These are phyloP conservation scores for Nanger granti DNA, from an alignment of 2,113 vertebrate species.

Conservation along the genomic window DNA sequence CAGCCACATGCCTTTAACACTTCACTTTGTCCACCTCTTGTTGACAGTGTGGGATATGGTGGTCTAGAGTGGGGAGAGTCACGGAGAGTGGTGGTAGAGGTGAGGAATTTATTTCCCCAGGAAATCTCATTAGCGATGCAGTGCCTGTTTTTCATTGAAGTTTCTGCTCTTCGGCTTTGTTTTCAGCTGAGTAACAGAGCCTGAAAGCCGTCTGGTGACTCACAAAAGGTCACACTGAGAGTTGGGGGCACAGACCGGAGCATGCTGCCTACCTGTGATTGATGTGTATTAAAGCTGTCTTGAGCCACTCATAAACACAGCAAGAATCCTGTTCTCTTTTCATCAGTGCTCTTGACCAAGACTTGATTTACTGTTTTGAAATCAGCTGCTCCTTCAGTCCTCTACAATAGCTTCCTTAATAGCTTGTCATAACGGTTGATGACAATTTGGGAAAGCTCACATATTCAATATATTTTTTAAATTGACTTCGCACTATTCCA, in stretches of 20 bases:
- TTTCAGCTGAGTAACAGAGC: slow-evolving; percentile 64
- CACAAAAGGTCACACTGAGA: slow-evolving; percentile 66
- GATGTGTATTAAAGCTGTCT: slow-evolving; percentile 67
- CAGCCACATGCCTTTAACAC: slow-evolving; percentile 9
- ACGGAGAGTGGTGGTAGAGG: slow-evolving; percentile 41
- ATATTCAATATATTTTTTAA: slow-evolving; percentile 70
- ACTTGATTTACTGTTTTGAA: slow-evolving; percentile 72
- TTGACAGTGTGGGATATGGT: slow-evolving; percentile 26
- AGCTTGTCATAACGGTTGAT: slow-evolving; percentile 68
- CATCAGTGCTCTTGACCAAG: slow-evolving; percentile 62
- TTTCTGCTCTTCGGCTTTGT: slow-evolving; percentile 64
- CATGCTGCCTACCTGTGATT: slow-evolving; percentile 65
- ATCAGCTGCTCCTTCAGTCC: slow-evolving; percentile 68
- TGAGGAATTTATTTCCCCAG: slow-evolving; percentile 72
- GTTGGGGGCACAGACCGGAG: slow-evolving; percentile 41
- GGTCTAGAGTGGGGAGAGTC: slow-evolving; percentile 43
- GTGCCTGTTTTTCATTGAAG: slow-evolving; percentile 72
- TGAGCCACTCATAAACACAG: slow-evolving; percentile 56
- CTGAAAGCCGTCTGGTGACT: slow-evolving; percentile 58
- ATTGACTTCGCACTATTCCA: slow-evolving; percentile 60
- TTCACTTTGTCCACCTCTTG: slow-evolving; percentile 35
- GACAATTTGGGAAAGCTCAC: slow-evolving; percentile 69
- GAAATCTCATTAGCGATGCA: slow-evolving; percentile 73
- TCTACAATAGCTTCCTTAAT: slow-evolving; percentile 71
- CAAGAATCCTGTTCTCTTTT: slow-evolving; percentile 56